Conservation (phyloP, 2,113 vertebrate genomes). For the Cyanoramphus novaezelandiae region DNA sequence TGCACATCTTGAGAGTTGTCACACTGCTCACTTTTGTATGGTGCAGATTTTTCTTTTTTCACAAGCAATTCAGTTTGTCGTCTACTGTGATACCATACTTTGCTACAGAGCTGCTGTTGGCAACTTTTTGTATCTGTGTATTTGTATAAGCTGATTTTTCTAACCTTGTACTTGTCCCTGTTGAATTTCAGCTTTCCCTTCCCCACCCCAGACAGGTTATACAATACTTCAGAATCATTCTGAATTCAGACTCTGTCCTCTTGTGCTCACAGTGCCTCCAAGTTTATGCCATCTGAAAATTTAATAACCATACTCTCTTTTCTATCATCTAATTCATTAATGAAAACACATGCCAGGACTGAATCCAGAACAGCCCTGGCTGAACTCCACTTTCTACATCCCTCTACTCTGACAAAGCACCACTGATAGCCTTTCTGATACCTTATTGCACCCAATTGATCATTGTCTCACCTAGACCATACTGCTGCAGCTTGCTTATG, state of each 20-base stretch:
- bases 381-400: constrained; percentile 15
- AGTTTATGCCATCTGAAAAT: constrained; percentile 43
- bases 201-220: background rate
- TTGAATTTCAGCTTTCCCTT: background rate
- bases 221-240: background rate
- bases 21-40: background rate
- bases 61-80: background rate
- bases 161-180: background rate
- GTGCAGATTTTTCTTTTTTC: background rate
- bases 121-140: background rate
- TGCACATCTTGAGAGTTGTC: background rate
- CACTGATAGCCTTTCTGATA: background rate
- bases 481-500: background rate
- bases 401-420: constrained; percentile 4
- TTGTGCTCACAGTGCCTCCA: background rate
- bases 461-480: background rate
- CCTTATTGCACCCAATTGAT: background rate
- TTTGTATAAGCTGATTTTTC: background rate
- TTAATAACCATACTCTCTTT: constrained; percentile 30
- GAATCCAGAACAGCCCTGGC: background rate
- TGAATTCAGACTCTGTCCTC: constrained; percentile 12
- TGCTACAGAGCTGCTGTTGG: background rate
- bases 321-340: constrained; percentile 13
- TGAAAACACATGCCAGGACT: background rate
- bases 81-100: background rate